A percentile compares a stretch with the other conserved stretches of the same genome.
Conservation (phyloP, 2,888 invertebrate species). For the Xestia rhomboidea region DNA sequence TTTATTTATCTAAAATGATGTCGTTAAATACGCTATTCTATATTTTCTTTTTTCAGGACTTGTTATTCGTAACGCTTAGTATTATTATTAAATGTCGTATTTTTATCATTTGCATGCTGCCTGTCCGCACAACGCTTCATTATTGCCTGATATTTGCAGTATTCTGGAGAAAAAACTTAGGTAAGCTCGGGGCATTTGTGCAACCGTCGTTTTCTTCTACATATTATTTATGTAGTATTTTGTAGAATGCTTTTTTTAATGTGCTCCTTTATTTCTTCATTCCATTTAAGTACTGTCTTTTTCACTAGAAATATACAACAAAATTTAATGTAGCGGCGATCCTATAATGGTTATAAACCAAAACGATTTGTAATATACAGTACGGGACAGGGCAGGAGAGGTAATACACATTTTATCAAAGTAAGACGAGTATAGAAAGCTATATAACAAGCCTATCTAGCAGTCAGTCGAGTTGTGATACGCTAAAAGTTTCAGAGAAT, state of each 20-base stretch:
- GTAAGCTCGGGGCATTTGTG: conserved; percentile 90
- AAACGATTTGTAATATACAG: background rate
- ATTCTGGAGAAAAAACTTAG: conserved; percentile 96
- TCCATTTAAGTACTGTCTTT: conserved; percentile 2
- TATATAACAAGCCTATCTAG: background rate
- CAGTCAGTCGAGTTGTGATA: conserved; percentile 23
- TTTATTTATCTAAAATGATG: conserved; percentile 31
- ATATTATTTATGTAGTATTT: conserved; percentile 55
- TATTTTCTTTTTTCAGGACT: conserved; percentile 65
- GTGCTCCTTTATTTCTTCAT: conserved; percentile 39
- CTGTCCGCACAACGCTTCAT: conserved; percentile 91
- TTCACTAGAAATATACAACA: conserved; percentile 4
- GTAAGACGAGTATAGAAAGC: conserved; percentile 3
- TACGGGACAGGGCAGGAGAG: conserved; percentile 5
- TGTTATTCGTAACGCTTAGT: conserved; percentile 74
- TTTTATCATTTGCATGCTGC: conserved; percentile 91
- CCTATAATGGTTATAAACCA: background rate
- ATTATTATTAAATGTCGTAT: conserved; percentile 85
- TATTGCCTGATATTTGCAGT: conserved; percentile 91
- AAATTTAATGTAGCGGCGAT: background rate
- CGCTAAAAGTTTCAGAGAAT: conserved; percentile 28
- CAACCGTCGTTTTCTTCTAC: conserved; percentile 64
- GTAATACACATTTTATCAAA: conserved; percentile 12
- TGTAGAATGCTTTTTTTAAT: conserved; percentile 64
- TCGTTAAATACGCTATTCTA: conserved; percentile 56